phyloP scores from a whole-genome alignment of 2,113 vertebrate species.

The Abramis brama region DNA sequence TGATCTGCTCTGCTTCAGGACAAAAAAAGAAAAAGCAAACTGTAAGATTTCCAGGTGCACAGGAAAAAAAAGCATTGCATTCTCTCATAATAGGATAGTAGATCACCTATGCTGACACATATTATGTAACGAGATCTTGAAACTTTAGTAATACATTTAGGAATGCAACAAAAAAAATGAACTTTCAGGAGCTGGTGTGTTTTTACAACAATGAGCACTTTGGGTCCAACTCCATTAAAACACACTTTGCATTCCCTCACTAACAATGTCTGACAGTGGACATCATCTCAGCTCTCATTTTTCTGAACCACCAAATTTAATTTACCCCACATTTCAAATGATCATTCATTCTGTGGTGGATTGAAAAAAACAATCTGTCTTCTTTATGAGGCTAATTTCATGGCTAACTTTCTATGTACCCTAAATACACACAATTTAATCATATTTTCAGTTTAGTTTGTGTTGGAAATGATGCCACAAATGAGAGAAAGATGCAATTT shows the following conservation, averaged over 20 bases:
- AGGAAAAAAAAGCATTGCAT: neutral
- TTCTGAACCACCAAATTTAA: too few species aligned
- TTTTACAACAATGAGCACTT: neutral
- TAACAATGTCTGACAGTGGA: neutral
- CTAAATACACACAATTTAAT: too few species aligned
- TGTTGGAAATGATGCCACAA: neutral
- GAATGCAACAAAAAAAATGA: neutral
- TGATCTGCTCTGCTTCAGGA: slow-evolving; percentile 23
- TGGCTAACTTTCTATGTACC: too few species aligned
- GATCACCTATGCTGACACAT: slow-evolving; percentile 7
- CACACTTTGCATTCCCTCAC: neutral
- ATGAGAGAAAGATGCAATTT: neutral
- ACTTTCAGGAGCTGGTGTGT: neutral
- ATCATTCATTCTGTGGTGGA: neutral
- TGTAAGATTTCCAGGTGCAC: neutral
- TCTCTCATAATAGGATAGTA: neutral
- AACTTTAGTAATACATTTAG: neutral
- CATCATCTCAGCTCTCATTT: too few species aligned
- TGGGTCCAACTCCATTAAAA: neutral
- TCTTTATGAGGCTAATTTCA: neutral
- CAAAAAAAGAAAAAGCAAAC: neutral
- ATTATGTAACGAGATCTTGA: neutral
- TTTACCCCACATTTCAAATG: neutral
- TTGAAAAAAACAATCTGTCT: too few species aligned
- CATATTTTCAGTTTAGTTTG: neutral